These are phyloP conservation scores for Heteromurus nitidus DNA, from an alignment of 2,888 invertebrate genomes.

Conservation along the genomic window DNA sequence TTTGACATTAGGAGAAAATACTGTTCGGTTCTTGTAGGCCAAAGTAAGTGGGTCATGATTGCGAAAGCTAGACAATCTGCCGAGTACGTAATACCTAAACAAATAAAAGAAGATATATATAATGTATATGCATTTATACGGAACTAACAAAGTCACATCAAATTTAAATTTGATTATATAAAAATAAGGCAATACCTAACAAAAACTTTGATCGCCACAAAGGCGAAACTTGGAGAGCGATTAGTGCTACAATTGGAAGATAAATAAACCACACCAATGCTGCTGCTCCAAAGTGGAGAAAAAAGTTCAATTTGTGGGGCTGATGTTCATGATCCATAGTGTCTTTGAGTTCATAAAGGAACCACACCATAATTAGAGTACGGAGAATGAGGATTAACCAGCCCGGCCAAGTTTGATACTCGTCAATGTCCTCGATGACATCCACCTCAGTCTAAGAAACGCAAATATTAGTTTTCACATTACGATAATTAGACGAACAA, in stretches of 20 bases:
- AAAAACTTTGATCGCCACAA: slow-evolving; percentile 97
- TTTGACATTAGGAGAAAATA: slow-evolving; percentile 85
- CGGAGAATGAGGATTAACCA: slow-evolving; percentile 93
- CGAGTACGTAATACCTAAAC: slow-evolving; percentile 93
- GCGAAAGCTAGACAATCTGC: slow-evolving; percentile 96
- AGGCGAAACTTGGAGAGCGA: slow-evolving; percentile 93
- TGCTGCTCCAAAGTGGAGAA: slow-evolving; percentile 97
- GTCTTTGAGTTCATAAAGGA: slow-evolving; percentile 79
- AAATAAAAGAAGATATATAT: neutral
- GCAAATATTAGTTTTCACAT: slow-evolving; percentile 18
- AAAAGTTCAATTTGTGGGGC: slow-evolving; percentile 90
- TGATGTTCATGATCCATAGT: slow-evolving; percentile 83
- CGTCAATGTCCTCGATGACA: slow-evolving; percentile 95
- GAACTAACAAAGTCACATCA: neutral
- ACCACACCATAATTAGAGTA: slow-evolving; percentile 91
- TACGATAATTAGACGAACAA: neutral
- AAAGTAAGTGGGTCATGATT: slow-evolving; percentile 95
- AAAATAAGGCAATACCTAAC: slow-evolving; percentile 81
- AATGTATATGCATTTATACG: too few relatives aligned
- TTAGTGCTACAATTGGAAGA: slow-evolving; percentile 93
- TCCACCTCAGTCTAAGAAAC: slow-evolving; percentile 91
- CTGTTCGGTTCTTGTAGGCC: slow-evolving; percentile 95
- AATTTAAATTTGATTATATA: too few relatives aligned
- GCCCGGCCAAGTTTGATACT: slow-evolving; percentile 98
- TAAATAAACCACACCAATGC: slow-evolving; percentile 99